Conservation (phyloP, 2,888 invertebrate species). For the Pantelozetes paolii region DNA sequence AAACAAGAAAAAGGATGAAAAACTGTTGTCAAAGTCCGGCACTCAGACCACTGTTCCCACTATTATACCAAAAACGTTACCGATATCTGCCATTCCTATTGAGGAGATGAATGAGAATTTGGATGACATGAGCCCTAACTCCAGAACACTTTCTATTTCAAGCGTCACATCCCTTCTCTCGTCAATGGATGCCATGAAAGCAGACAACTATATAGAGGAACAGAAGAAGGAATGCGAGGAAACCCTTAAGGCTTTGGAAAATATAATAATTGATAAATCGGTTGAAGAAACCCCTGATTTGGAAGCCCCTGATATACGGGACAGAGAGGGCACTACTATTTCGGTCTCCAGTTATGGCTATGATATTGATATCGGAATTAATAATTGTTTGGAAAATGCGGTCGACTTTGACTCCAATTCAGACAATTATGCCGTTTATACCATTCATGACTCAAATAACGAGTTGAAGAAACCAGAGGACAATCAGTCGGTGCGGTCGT, state of each 20-base stretch:
- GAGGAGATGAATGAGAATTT: not conserved
- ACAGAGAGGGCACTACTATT: not conserved
- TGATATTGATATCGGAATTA: slow-evolving; percentile 45
- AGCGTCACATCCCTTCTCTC: not conserved
- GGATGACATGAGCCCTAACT: not conserved
- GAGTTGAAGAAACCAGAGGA: slow-evolving; percentile 26
- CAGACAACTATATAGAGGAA: slow-evolving; percentile 19
- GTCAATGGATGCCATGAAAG: not conserved
- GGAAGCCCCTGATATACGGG: not conserved
- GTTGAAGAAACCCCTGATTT: not conserved
- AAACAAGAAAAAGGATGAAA: slow-evolving; percentile 52
- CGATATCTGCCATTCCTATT: not conserved
- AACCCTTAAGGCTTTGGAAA: slow-evolving; percentile 13
- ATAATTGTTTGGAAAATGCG: slow-evolving; percentile 42
- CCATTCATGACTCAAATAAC: slow-evolving; percentile 13
- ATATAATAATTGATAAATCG: slow-evolving; percentile 3
- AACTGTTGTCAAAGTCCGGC: slow-evolving; percentile 11
- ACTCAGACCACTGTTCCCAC: not conserved
- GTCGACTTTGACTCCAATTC: slow-evolving; percentile 19
- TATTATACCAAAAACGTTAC: not conserved
- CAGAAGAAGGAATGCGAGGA: slow-evolving; percentile 32
- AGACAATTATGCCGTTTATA: slow-evolving; percentile 36
- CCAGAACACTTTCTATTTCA: slow-evolving; percentile 25
- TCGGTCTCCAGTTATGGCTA: slow-evolving; percentile 45
- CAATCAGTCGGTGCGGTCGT: slow-evolving; percentile 27